Base-by-base conservation (phyloP, 2,797 vertebrate species). In the Hydrocynus forskahlii region DNA sequence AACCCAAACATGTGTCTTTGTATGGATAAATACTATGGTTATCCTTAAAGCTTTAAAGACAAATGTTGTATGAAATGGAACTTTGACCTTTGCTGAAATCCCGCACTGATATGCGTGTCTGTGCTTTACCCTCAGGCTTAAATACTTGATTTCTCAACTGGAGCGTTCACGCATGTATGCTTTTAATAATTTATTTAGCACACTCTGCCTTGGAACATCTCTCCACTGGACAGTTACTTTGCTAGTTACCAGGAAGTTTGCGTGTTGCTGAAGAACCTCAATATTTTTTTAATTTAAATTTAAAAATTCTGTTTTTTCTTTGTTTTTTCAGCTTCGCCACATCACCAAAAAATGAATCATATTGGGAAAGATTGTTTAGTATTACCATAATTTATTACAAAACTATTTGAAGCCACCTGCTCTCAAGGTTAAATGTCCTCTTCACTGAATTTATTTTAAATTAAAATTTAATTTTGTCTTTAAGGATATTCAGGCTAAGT, bases 151-250 rank as follows among this genome's bases (percentile, higher is more conserved):
- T 55, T 55, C 55, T 71, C 55, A 85, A 75, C 66, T 86, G 43
- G 62, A 89, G 83, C 83, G 71, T 87, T 73, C 66, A 72, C 74
- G 78, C 81, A 85, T 86, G 84, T 79, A 66, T 75, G 82, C 79
- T 25, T 67, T 70, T 84, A 86, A 85, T 89, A 77, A 89, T 89
- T 73, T 82, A 85, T 85, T 85, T 89, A 80, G 89, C 83, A 84
- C 86, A 82, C 72, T 83, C 57, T 81, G 62, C 54, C 72, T 75
- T 59, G 67, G 60, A 83, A 77, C 62, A 23, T 80, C 19, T 69
- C 43, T 67, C 57, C 45, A 66, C 72, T 57, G 19, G 55, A 57
- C 59, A 25, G 17, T 50, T 25, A 13, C 67, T 81, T 63, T 40
- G 29, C 8, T 8, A 68, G 3, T 45, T 68, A n/a, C 19, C 2